Evolutionary conservation across 2,888 invertebrate genomes (phyloP).

Genomic region (Machimus atricapillus): DNA sequence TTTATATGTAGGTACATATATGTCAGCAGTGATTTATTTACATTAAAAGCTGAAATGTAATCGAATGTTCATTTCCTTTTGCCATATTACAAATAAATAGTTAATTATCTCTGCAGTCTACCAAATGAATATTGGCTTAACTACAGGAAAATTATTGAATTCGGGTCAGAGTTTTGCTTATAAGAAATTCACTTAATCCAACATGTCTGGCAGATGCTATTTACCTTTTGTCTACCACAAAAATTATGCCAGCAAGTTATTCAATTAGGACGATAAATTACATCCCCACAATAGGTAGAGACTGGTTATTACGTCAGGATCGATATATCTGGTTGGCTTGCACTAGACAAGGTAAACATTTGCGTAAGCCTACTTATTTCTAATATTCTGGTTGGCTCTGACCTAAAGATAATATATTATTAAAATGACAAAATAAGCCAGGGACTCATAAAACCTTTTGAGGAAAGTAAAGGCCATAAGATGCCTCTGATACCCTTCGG

Average conservation of each 20-base stretch:
- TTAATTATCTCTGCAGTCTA: neutral
- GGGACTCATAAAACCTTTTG: neutral
- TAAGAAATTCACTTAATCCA: neutral
- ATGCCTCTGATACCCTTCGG: neutral
- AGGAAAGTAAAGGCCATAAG: neutral
- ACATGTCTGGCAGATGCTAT: neutral
- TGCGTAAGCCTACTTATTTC: neutral
- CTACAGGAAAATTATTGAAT: neutral
- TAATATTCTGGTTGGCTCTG: neutral
- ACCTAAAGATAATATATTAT: neutral
- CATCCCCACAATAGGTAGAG: neutral
- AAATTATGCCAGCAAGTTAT: neutral
- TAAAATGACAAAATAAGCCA: neutral
- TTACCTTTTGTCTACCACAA: neutral
- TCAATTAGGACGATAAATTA: neutral
- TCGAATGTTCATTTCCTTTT: neutral
- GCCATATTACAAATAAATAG: neutral
- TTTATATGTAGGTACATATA: too few relatives aligned
- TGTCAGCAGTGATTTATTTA: neutral
- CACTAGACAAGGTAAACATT: neutral
- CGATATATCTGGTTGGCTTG: neutral
- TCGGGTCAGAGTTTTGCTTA: neutral
- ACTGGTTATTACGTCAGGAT: neutral
- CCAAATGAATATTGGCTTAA: neutral
- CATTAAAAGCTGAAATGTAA: neutral